Base-by-base conservation (phyloP, 1,140 invertebrate genomes). In the Muscidifurax raptorellus region DNA sequence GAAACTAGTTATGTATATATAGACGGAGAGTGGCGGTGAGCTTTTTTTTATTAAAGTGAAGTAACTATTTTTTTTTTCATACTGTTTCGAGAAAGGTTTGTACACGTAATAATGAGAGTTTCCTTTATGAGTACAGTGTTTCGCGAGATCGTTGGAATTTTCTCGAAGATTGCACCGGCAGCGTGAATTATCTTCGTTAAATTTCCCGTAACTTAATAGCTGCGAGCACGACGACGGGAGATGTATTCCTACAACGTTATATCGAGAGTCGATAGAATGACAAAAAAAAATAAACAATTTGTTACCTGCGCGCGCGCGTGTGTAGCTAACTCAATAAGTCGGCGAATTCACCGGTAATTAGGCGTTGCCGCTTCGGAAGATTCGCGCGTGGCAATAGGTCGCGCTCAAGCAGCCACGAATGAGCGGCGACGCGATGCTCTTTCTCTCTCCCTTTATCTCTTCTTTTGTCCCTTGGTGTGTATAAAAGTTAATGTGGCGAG, bases 341-440 rank as follows among this genome's bases (percentile, higher is more conserved):
- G n/a, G 27, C 76, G 30, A 52, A 76, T 82, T 82, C 44, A 22
- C 44, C 74, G 59, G 75, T 77, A 83, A 83, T 83, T 83, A 83
- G 64, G n/a, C n/a, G 32, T 44, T 13, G 27, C 52, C 30, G 52
- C 15, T 59, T 52, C 72, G 25, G 47, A 74, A 80, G 69, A 69
- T 32, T 69, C 78, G 64, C 32, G 64, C 32, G 64, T 44, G 18
- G 52, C 32, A 79, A 69, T 80, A 69, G 32, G 22, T 71, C 66
- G 59, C 64, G 25, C 67, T 72, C 72, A 59, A 81, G 44, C 40
- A 15, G 32, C 67, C 40, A 81, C 52, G 67, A 52, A 81, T 47
- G 69, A 32, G 40, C 22, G 32, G 28, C 78, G 32, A 69, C 66
- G n/a, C n/a, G 18, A 81, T 76, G 75, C 47, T 66, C 80, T 76